These are phyloP conservation scores for Drepana falcataria DNA, from an alignment of 2,888 invertebrate genomes.

Conservation along the genomic window DNA sequence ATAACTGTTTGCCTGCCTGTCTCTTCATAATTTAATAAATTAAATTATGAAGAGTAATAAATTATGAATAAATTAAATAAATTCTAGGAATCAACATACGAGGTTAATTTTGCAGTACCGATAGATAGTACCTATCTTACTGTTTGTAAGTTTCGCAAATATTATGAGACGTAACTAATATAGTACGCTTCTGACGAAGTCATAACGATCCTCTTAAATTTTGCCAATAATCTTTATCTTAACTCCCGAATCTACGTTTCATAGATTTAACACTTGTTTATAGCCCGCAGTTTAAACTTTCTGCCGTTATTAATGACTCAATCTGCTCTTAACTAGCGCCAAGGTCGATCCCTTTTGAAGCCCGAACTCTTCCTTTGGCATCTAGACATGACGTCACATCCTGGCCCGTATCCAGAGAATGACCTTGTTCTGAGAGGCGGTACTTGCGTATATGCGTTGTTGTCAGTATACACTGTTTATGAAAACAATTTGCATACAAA, in stretches of 20 bases:
- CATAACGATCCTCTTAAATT: not conserved
- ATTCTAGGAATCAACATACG: too few species aligned
- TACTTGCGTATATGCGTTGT: constrained; percentile 34
- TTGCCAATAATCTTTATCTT: not conserved
- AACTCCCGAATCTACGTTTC: not conserved
- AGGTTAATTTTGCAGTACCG: too few species aligned
- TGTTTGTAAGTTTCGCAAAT: too few species aligned
- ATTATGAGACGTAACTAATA: too few species aligned
- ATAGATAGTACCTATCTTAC: too few species aligned
- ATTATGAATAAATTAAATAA: too few species aligned
- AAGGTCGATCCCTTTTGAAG: constrained; percentile 34
- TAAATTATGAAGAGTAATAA: too few species aligned
- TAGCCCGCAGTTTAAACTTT: constrained; percentile 8
- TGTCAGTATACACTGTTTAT: constrained; percentile 43
- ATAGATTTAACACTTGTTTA: constrained; percentile 13
- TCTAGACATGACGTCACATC: constrained; percentile 33
- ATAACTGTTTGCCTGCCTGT: too few species aligned
- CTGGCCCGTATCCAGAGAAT: constrained; percentile 58
- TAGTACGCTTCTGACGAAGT: not conserved
- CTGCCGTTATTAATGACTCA: not conserved
- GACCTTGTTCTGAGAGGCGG: constrained; percentile 49
- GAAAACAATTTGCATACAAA: constrained; percentile 60
- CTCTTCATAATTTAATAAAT: too few species aligned
- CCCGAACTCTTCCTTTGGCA: constrained; percentile 36
- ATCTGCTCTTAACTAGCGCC: constrained; percentile 13